Percentiles rank a stretch among this genome's conserved stretches.
These are phyloP conservation scores for Pseudoips prasinana DNA, from an alignment of 2,888 invertebrate genomes.

Conservation along the genomic window DNA sequence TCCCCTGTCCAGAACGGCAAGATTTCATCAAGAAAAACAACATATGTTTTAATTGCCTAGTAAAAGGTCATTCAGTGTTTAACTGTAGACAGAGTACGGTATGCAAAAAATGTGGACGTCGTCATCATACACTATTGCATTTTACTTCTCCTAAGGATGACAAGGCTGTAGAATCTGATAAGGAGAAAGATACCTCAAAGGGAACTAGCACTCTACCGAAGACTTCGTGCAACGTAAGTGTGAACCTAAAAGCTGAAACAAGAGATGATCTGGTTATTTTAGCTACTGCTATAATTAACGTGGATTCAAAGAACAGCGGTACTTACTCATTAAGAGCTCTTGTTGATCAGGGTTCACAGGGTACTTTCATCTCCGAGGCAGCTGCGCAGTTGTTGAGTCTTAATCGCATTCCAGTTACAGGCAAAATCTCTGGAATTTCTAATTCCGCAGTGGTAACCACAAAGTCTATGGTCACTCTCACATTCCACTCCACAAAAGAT, in stretches of 20 bases:
- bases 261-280: constrained; percentile 9
- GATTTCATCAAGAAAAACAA: constrained; percentile 17
- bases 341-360: constrained; percentile 26
- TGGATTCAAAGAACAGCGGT: constrained; percentile 7
- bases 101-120: constrained; percentile 20
- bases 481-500: constrained; percentile 5
- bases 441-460: constrained; percentile 14
- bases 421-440: constrained; percentile 22
- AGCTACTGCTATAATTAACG: constrained; percentile 16
- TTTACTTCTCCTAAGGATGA: constrained; percentile 1
- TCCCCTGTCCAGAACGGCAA: constrained; percentile 7
- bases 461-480: constrained; percentile 20
- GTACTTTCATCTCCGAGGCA: constrained; percentile 19
- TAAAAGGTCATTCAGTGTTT: constrained; percentile 10
- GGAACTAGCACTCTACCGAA: constrained; percentile 1
- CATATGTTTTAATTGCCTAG: constrained; percentile 23
- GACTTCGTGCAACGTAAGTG: constrained; percentile 1
- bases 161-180: background rate
- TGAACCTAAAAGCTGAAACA: constrained; percentile 11
- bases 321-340: constrained; percentile 17
- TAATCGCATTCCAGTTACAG: constrained; percentile 13
- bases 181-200: background rate
- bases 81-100: constrained; percentile 7
- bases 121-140: constrained; percentile 21
- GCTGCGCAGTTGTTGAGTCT: constrained; percentile 17